Base-by-base conservation (phyloP, 2,888 invertebrate genomes). In the Thera britannica region DNA sequence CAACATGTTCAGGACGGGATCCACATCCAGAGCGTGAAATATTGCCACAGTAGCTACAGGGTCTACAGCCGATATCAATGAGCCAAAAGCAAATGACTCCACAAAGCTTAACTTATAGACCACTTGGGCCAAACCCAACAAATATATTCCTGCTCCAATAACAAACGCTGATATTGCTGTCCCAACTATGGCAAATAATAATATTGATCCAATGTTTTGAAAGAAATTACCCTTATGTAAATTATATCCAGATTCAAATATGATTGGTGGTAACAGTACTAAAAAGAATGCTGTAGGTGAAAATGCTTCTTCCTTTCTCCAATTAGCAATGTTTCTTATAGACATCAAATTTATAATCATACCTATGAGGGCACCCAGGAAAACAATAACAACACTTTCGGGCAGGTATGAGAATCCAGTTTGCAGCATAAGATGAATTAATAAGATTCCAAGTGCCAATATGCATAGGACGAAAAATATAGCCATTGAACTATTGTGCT, bases 11-110 rank as follows among this genome's bases (percentile, higher is more conserved):
- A 99, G 94, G 4, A 99, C 97, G 0, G 99, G 99, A 88, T 99
- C 99, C 0, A 99, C 98, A 88, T 99, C 98, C 38, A 99, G 92
- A 1, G 99, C 99, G 91, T 99, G 98, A 85, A 99, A 99, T 77
- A 99, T 99, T 8, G 99, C 99, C 41, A 99, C 97, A 0, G 99
- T 99, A 3, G 99, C 99, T 0, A 99, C 99, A 0, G 99, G 99
- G 93, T 99, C 99, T 3, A 99, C 99, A 38, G 99, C 99, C 2
- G 99, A 99, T 86, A 99, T 99, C 70, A 99, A 92, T 0, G 99
- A 98, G 6, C 99, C 99, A 94, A 99, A 99, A 1, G 99, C 99
- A 94, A 99, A 99, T 65, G 99, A 99, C 90, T 99, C 99, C 6
- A 99, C 97, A 89, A 99, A 98, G 87, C 97, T 97, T 67, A 99